A percentile compares a stretch with the other conserved stretches of the same genome.
These are phyloP conservation scores for Scolanthus callimorphus DNA, from an alignment of 92 coral and sea anemone genomes.

Conservation along the genomic window DNA sequence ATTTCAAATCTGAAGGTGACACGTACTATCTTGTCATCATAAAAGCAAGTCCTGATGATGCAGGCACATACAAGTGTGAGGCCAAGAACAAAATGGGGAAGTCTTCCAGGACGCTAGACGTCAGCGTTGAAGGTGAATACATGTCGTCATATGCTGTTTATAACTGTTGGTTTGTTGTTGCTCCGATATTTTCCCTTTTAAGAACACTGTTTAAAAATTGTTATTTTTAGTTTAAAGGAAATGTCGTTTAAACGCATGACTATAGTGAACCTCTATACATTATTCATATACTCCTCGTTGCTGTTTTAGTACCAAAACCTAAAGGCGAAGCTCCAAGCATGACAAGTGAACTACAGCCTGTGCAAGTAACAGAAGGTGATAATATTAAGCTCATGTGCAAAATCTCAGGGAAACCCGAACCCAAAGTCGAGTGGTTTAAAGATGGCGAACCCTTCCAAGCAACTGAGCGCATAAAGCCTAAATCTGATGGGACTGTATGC, in stretches of 20 bases:
- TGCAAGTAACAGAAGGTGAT: conserved; percentile 58
- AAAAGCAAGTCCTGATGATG: conserved; percentile 57
- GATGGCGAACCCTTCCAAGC: conserved; percentile 49
- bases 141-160: too few relatives aligned
- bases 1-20: conserved; percentile 61
- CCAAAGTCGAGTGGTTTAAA: conserved; percentile 78
- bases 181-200: too few relatives aligned
- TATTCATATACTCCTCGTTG: conserved; percentile 3
- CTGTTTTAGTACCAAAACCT: conserved; percentile 15
- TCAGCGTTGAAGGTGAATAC: conserved; percentile 70
- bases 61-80: conserved; percentile 88
- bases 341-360: conserved; percentile 57
- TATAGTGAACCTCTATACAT: not conserved
- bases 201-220: too few relatives aligned
- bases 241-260: too few relatives aligned
- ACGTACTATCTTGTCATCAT: conserved; percentile 52
- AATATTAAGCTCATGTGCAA: conserved; percentile 60
- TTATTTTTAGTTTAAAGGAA: too few relatives aligned
- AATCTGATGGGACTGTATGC: conserved; percentile 68
- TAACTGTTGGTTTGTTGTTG: too few relatives aligned
- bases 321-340: conserved; percentile 69
- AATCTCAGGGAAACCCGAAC: conserved; percentile 64
- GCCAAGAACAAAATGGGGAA: conserved; percentile 81
- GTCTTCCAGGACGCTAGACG: conserved; percentile 56
- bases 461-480: conserved; percentile 49